Evolutionary conservation across 1,140 invertebrate genomes (phyloP).

Genomic region (Hypothenemus hampei): DNA sequence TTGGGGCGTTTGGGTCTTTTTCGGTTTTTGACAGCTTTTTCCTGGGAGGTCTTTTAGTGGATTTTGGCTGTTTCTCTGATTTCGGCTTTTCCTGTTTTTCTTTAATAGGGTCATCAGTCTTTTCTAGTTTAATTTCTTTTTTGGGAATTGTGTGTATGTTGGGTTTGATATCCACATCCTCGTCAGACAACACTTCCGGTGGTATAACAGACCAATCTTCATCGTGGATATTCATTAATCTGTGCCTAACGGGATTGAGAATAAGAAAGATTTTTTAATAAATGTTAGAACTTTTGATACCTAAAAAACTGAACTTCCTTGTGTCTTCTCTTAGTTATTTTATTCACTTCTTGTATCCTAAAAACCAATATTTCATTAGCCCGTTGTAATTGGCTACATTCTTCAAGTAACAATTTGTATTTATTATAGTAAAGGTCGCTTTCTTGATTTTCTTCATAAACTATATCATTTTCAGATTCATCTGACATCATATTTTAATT

Average conservation of each 20-base stretch:
- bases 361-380: constrained; percentile 61
- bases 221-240: constrained; percentile 41
- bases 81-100: constrained; percentile 33
- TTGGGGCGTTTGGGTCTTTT: constrained; percentile 71
- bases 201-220: constrained; percentile 44
- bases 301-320: constrained; percentile 52
- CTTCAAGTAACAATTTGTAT: constrained; percentile 57
- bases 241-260: constrained; percentile 37
- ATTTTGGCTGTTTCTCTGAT: constrained; percentile 32
- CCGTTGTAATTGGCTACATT: constrained; percentile 60
- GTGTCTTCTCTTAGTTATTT: constrained; percentile 51
- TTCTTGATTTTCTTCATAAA: constrained; percentile 45
- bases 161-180: constrained; percentile 32
- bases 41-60: constrained; percentile 47
- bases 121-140: constrained; percentile 44
- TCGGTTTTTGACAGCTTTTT: constrained; percentile 53
- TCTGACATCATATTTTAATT: constrained; percentile 45
- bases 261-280: neutral
- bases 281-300: neutral
- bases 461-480: constrained; percentile 44
- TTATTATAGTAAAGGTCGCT: constrained; percentile 57
- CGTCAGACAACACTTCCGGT: constrained; percentile 31
- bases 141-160: constrained; percentile 38
- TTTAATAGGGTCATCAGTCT: constrained; percentile 43
- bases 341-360: constrained; percentile 57